Conservation (phyloP, 2,888 invertebrate species). For the Ischnus inquisitorius region DNA sequence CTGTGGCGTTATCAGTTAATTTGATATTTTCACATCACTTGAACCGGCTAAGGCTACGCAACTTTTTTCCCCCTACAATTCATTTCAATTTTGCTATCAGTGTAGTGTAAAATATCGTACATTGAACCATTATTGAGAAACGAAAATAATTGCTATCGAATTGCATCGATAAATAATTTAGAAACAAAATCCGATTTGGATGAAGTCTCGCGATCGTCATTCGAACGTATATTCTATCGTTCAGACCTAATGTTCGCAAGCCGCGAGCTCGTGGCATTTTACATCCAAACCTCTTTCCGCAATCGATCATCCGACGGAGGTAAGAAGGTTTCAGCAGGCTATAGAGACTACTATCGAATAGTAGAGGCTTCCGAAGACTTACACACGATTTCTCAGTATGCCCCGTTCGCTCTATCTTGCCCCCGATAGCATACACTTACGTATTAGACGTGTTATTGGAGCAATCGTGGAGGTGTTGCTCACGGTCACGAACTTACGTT, state of each 20-base stretch:
- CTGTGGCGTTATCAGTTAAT: too few relatives aligned
- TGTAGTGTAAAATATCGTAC: too few relatives aligned
- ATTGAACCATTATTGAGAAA: too few relatives aligned
- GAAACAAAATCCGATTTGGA: too few relatives aligned
- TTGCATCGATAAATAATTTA: too few relatives aligned
- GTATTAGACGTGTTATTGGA: background rate
- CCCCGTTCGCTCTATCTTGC: background rate
- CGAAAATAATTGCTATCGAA: too few relatives aligned
- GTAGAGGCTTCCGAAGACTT: background rate
- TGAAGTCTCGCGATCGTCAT: too few relatives aligned
- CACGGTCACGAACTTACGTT: slow-evolving; percentile 16
- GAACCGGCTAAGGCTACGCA: too few relatives aligned
- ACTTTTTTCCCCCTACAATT: too few relatives aligned
- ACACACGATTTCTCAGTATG: background rate
- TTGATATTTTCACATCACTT: too few relatives aligned
- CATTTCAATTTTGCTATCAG: too few relatives aligned
- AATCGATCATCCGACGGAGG: slow-evolving; percentile 48
- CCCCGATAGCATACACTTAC: slow-evolving; percentile 12
- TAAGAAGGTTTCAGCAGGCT: background rate
- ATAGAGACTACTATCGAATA: background rate
- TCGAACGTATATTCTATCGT: too few relatives aligned
- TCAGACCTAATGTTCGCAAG: background rate
- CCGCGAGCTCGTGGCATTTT: background rate
- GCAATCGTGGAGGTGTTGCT: background rate
- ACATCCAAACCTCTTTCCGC: slow-evolving; percentile 1